These are phyloP conservation scores for Aphodius granarius DNA, from an alignment of 2,888 invertebrate genomes.

Conservation along the genomic window DNA sequence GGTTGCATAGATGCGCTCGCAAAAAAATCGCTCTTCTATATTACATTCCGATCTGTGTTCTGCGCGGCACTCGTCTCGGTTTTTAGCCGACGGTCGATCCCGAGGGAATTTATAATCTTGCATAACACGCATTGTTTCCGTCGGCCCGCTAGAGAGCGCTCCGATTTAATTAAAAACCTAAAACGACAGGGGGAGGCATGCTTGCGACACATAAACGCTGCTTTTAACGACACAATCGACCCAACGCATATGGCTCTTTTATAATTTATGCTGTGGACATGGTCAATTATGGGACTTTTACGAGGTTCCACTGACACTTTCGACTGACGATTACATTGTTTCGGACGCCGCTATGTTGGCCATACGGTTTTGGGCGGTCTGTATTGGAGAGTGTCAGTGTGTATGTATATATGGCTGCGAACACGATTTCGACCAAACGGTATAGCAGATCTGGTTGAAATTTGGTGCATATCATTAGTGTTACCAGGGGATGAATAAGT, in stretches of 20 bases:
- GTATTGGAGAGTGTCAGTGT: too few relatives aligned
- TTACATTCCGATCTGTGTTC: constrained; percentile 22
- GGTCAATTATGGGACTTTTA: constrained; percentile 20
- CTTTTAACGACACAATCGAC: constrained; percentile 4
- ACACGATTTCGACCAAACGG: too few relatives aligned
- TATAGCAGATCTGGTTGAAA: too few relatives aligned
- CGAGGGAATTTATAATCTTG: constrained; percentile 28
- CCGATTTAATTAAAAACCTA: constrained; percentile 24
- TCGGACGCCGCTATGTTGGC: not conserved
- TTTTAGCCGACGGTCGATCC: constrained; percentile 17
- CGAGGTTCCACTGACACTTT: constrained; percentile 20
- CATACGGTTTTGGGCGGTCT: not conserved
- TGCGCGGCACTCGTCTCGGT: constrained; percentile 24
- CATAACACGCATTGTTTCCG: constrained; percentile 29
- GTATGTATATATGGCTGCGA: too few relatives aligned
- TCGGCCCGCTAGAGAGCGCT: constrained; percentile 6
- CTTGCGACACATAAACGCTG: not conserved
- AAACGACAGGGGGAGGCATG: constrained; percentile 10
- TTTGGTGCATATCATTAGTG: too few relatives aligned
- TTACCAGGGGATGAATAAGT: too few relatives aligned
- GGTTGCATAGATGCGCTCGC: constrained; percentile 15
- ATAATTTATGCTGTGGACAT: constrained; percentile 16
- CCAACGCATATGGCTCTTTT: constrained; percentile 11
- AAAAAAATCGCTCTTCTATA: constrained; percentile 27
- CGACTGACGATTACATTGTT: constrained; percentile 18